A percentile compares a stretch with the other conserved stretches of the same genome.
Conservation (phyloP, 2,797 vertebrate genomes). For the Lateolabrax maculatus region DNA sequence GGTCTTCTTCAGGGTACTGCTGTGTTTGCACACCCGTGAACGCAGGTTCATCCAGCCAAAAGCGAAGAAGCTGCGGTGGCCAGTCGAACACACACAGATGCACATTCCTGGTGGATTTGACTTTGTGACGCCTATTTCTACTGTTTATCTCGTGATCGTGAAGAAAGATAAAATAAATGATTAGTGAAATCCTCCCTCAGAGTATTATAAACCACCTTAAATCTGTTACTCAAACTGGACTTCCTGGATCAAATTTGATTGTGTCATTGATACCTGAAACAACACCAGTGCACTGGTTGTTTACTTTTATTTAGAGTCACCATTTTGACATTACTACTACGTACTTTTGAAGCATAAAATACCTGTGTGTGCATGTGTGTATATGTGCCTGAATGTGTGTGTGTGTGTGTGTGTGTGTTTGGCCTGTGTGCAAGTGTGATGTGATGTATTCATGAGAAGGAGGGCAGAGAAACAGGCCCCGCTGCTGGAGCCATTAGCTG, state of each 20-base stretch:
- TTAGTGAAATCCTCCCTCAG: background rate
- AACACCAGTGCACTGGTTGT: background rate
- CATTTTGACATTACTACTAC: too few relatives aligned
- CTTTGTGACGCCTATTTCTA: background rate
- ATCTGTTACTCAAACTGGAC: background rate
- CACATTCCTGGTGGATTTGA: background rate
- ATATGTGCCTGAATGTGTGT: background rate
- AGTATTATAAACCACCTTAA: background rate
- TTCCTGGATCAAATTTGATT: constrained; percentile 1
- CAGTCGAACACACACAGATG: too few relatives aligned
- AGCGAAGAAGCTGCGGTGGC: too few relatives aligned
- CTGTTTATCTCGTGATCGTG: background rate
- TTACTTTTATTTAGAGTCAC: background rate
- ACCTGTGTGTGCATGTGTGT: background rate
- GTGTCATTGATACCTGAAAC: background rate
- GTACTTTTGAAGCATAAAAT: background rate
- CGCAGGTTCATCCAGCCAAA: too few relatives aligned
- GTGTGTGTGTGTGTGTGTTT: constrained; percentile 26
- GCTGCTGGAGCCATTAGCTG: constrained; percentile 75
- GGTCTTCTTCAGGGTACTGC: too few relatives aligned
- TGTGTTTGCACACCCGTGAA: too few relatives aligned
- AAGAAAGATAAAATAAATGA: background rate
- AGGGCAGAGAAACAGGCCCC: constrained; percentile 57
- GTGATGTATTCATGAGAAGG: constrained; percentile 68
- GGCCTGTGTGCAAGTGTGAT: constrained; percentile 38